Evolutionary conservation across 2,888 invertebrate genomes (phyloP).

Genomic region (Catonia carolina): DNA sequence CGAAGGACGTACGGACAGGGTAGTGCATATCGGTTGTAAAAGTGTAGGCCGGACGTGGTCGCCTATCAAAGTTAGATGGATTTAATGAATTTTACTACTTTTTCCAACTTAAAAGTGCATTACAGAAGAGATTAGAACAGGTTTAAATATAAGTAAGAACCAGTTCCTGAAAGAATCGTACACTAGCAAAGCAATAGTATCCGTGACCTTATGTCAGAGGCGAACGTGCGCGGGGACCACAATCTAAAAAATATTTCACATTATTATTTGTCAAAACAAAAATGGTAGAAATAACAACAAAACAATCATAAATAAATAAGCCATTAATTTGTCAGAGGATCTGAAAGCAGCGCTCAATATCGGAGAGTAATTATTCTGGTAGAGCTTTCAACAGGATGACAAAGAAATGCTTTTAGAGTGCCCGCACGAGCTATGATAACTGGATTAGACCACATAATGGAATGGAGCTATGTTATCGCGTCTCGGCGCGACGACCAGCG

Average conservation of each 20-base stretch:
- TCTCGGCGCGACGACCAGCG: too few relatives aligned
- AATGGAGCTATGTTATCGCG: not conserved
- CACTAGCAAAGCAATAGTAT: too few relatives aligned
- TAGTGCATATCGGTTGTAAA: too few relatives aligned
- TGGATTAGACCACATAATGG: slow-evolving; percentile 5
- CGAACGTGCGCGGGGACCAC: too few relatives aligned
- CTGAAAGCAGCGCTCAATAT: slow-evolving; percentile 12
- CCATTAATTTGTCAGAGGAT: slow-evolving; percentile 23
- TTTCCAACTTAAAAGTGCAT: slow-evolving; percentile 13
- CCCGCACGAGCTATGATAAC: slow-evolving; percentile 13
- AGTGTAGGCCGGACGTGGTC: too few relatives aligned
- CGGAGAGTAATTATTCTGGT: slow-evolving; percentile 12
- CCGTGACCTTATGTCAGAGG: too few relatives aligned
- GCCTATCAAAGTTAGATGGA: slow-evolving; percentile 1
- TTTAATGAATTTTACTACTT: slow-evolving; percentile 15
- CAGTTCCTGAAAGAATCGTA: too few relatives aligned
- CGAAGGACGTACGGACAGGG: too few relatives aligned
- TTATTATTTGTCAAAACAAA: slow-evolving; percentile 21
- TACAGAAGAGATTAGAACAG: slow-evolving; percentile 11
- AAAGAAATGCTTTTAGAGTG: slow-evolving; percentile 20
- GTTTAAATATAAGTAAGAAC: not conserved
- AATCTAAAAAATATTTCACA: too few relatives aligned
- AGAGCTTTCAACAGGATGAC: slow-evolving; percentile 12
- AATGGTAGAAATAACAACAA: slow-evolving; percentile 2
- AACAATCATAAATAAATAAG: slow-evolving; percentile 26